These are phyloP conservation scores for Myodes glareolus DNA, from an alignment of 2,113 vertebrate genomes.

Conservation along the genomic window DNA sequence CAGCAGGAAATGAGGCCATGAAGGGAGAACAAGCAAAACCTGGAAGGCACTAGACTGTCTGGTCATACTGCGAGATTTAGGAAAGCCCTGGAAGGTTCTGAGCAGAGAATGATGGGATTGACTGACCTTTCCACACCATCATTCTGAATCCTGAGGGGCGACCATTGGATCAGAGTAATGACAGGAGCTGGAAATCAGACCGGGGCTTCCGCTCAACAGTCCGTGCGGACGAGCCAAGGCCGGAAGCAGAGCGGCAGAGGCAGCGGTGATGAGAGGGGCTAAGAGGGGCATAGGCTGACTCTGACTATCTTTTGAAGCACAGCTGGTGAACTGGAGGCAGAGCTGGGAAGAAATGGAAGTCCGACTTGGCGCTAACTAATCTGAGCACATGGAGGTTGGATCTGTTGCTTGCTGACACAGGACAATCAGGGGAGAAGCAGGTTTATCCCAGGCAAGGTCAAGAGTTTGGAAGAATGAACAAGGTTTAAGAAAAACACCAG, in stretches of 20 bases:
- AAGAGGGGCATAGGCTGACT: not conserved
- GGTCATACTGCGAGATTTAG: not conserved
- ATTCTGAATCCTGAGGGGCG: not conserved
- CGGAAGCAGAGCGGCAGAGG: accelerated
- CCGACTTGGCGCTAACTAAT: not conserved
- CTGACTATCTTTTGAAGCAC: not conserved
- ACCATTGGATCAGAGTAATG: not conserved
- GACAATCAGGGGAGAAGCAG: not conserved
- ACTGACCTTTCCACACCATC: not conserved
- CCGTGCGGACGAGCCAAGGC: not conserved
- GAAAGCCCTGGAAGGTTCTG: not conserved
- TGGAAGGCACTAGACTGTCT: not conserved
- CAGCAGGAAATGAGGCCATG: not conserved
- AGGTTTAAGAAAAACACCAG: not conserved
- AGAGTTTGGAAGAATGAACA: not conserved
- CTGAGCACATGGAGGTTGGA: not conserved
- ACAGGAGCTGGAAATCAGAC: not conserved
- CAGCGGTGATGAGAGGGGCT: not conserved
- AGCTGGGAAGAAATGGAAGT: not conserved
- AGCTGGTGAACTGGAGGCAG: not conserved
- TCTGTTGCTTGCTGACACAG: not conserved
- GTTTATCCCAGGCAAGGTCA: not conserved
- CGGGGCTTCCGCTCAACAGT: too few species aligned
- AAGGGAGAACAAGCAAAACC: not conserved
- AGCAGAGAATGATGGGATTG: not conserved